Evolutionary conservation across 2,888 invertebrate genomes (phyloP).

Genomic region (Diogma glabrata): DNA sequence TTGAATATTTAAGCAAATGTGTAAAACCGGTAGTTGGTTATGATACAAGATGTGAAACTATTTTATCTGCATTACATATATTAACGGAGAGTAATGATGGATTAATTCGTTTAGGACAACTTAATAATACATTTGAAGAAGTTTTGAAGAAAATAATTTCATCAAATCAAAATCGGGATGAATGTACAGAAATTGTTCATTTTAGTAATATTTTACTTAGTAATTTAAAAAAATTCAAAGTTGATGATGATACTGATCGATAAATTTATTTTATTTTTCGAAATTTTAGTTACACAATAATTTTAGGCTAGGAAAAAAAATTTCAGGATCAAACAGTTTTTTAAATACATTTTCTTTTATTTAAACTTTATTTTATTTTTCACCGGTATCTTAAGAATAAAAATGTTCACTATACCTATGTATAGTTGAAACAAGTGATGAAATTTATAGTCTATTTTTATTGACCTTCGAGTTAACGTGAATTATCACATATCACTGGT

Average conservation of each 20-base stretch:
- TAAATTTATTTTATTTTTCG: too few species aligned
- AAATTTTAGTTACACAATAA: too few species aligned
- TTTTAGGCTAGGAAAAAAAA: too few species aligned
- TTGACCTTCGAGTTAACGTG: too few species aligned
- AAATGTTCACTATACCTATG: too few species aligned
- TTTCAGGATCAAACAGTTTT: too few species aligned
- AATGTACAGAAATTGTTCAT: conserved; percentile 14
- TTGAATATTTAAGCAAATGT: conserved; percentile 18
- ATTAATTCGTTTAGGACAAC: not conserved
- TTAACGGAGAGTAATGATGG: conserved; percentile 15
- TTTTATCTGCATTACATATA: conserved; percentile 21
- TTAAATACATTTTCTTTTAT: too few species aligned
- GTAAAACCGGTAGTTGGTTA: conserved; percentile 19
- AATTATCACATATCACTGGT: too few species aligned
- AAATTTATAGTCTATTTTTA: too few species aligned
- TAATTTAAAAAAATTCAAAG: conserved; percentile 3
- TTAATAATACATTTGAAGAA: not conserved
- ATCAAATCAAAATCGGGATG: conserved; percentile 10
- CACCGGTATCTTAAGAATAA: too few species aligned
- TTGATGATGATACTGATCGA: conserved; percentile 14
- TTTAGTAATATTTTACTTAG: conserved; percentile 11
- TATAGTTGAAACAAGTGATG: too few species aligned
- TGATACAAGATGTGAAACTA: conserved; percentile 21
- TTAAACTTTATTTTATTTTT: too few species aligned
- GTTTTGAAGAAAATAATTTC: conserved; percentile 10